Evolutionary conservation across 2,797 vertebrate species (phyloP).

Genomic region (Falco naumanni): DNA sequence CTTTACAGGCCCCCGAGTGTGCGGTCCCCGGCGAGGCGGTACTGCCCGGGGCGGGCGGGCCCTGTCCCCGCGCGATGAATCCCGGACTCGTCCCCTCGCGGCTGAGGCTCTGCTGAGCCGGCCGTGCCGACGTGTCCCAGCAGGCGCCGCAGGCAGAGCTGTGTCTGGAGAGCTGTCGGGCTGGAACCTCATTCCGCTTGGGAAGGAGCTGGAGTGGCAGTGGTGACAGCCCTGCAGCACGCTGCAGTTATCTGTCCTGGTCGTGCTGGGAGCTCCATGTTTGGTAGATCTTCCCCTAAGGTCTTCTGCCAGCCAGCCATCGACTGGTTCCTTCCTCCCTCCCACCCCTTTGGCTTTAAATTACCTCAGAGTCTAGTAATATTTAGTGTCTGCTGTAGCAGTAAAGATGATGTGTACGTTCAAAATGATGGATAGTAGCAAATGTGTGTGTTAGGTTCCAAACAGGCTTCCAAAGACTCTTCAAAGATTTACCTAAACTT

Average conservation of each 20-base stretch:
- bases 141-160: accelerated
- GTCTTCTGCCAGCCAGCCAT: neutral
- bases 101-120: accelerated
- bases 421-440: neutral
- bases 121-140: neutral
- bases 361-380: accelerated
- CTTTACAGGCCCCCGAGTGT: accelerated
- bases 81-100: accelerated
- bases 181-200: neutral
- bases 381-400: accelerated
- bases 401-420: neutral
- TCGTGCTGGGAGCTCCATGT: accelerated
- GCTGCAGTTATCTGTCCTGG: accelerated
- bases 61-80: neutral
- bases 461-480: neutral
- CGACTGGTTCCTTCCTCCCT: neutral
- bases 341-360: neutral
- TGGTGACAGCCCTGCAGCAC: accelerated
- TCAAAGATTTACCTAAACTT: too few relatives aligned
- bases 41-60: neutral
- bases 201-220: accelerated
- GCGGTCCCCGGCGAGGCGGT: too few relatives aligned
- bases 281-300: neutral
- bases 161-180: too few relatives aligned
- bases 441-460: neutral